Conservation (phyloP, 1,140 invertebrate species). For the Drosophila lacteicornis region DNA sequence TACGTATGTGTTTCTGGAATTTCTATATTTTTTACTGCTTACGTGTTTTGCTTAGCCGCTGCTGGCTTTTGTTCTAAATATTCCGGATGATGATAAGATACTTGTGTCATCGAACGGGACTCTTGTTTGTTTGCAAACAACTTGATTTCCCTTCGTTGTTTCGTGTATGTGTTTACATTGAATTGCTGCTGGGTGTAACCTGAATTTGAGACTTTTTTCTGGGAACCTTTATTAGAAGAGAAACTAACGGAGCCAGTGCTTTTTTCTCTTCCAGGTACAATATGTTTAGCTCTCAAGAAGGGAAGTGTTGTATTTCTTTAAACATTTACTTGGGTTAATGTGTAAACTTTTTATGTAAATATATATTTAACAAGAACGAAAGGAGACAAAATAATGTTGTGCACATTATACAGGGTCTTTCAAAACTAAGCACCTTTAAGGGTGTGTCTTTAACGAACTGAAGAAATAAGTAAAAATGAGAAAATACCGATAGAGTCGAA, state of each 20-base stretch:
- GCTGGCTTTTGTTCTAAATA: slow-evolving; percentile 33
- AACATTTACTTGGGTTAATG: slow-evolving; percentile 6
- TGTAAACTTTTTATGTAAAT: background rate
- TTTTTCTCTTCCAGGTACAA: slow-evolving; percentile 11
- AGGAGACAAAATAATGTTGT: background rate
- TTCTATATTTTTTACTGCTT: slow-evolving; percentile 35
- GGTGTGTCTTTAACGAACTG: slow-evolving; percentile 19
- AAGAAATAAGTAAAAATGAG: slow-evolving; percentile 18
- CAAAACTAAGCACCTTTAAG: background rate
- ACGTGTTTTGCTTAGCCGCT: slow-evolving; percentile 39
- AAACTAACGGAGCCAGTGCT: background rate
- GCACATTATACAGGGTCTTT: background rate
- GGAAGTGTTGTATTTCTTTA: background rate
- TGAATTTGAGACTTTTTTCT: slow-evolving; percentile 23
- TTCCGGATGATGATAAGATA: slow-evolving; percentile 32
- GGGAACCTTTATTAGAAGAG: slow-evolving; percentile 29
- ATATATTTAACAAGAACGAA: background rate
- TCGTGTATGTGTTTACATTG: slow-evolving; percentile 3
- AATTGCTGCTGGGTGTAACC: slow-evolving; percentile 18
- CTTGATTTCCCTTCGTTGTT: slow-evolving; percentile 24
- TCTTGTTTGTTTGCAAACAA: slow-evolving; percentile 38
- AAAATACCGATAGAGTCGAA: slow-evolving; percentile 4
- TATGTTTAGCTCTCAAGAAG: background rate
- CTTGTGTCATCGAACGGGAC: slow-evolving; percentile 35
- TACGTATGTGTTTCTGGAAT: slow-evolving; percentile 34